Percentiles rank a stretch among this genome's conserved stretches.
These are phyloP conservation scores for Pachypeltis micranthus DNA, from an alignment of 1,140 invertebrate genomes.

Conservation along the genomic window DNA sequence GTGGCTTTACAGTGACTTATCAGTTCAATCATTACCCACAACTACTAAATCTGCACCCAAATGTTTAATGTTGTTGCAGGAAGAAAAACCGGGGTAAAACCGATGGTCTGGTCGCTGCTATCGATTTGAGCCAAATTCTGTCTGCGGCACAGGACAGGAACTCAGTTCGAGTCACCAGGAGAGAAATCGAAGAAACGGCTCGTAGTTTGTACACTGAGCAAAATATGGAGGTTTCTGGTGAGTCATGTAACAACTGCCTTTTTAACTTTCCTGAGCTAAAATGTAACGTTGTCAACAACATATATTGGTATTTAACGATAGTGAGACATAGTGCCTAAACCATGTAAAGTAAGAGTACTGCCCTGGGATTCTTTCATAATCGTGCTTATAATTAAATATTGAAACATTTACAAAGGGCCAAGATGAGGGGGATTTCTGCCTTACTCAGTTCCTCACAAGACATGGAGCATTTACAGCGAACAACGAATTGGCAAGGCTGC, in stretches of 20 bases:
- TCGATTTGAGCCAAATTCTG: conserved; percentile 18
- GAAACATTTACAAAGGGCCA: too few species aligned
- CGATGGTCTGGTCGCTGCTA: conserved; percentile 19
- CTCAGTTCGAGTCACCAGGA: conserved; percentile 7
- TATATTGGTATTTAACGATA: too few species aligned
- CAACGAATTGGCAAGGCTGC: too few species aligned
- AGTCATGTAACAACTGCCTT: conserved; percentile 30
- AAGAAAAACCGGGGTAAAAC: conserved; percentile 26
- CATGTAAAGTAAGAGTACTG: too few species aligned
- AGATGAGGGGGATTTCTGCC: too few species aligned
- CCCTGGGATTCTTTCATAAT: too few species aligned
- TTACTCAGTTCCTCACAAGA: too few species aligned
- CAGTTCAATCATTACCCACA: not conserved
- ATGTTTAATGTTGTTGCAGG: not conserved
- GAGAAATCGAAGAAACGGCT: conserved; percentile 11
- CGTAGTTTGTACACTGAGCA: conserved; percentile 28
- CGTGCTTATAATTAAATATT: too few species aligned
- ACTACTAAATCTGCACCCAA: not conserved
- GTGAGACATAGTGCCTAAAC: too few species aligned
- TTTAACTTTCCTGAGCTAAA: conserved; percentile 26
- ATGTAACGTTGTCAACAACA: too few species aligned
- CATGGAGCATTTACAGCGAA: too few species aligned
- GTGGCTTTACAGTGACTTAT: too few species aligned
- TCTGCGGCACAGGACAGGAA: conserved; percentile 17
- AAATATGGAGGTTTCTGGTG: conserved; percentile 22